Evolutionary conservation across 2,113 vertebrate species (phyloP), one percentile per base, ranked within the genome.

Genomic region (Takifugu bimaculatus): DNA sequence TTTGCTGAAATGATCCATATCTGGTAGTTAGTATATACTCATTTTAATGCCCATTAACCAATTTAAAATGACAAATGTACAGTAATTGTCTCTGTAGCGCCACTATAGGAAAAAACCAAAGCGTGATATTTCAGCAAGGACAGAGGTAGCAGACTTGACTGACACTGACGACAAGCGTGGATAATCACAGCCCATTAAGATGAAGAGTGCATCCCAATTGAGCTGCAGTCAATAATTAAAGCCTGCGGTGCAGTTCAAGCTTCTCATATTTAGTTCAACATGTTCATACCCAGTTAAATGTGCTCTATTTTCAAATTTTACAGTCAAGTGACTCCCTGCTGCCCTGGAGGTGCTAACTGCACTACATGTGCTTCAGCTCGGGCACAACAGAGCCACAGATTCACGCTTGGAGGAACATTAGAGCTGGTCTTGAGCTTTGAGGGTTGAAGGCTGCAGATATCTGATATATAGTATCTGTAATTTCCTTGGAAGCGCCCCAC

Each of bases 401-500:
- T 59, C 56, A 56, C 49, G 52, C 53, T 55, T 48, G 47, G 56
- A 42, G 50, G 50, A 50, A 63, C 26, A 61, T 65, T 51, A 49
- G 13, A 63, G 53, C 42, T 27, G 2, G 35, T 50, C 29, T 48
- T 7, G 15, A 44, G 54, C 72, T 44, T 9, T 1, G 1, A 48
- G 54, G 52, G 47, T 32, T 54, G 35, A 48, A 53, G 63, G 72
- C 74, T 72, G 56, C 53, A 69, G 52, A 76, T 74, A 54, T 63
- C 28, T 54, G 57, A 75, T 72, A 32, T 25, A 47, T 43, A 42
- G 5, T 62, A 68, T 77, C 63, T 71, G 68, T 74, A 68, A 42
- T 75, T 77, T 78, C 60, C 54, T 60, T 65, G 20, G 68, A 79
- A 74, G 53, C 66, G 49, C 39, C 13, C 45, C 52, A 49, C n/a